Percentiles rank a stretch among this genome's conserved stretches.
Conservation (phyloP, 2,888 invertebrate species). For the Strigamia crassipes region DNA sequence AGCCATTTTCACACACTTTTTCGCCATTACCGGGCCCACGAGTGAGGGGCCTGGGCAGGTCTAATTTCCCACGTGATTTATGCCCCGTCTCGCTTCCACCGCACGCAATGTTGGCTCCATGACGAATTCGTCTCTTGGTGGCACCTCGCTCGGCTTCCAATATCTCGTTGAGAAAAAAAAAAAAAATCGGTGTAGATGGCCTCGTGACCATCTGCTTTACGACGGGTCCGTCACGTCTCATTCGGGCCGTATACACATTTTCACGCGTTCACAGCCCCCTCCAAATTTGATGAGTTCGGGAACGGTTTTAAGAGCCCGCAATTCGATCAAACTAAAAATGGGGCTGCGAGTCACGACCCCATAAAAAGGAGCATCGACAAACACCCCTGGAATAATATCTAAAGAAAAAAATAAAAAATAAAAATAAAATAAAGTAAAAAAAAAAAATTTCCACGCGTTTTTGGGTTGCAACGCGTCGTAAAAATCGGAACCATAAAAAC, state of each 20-base stretch:
- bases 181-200: no score
- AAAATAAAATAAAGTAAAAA: not conserved
- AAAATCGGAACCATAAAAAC: not conserved
- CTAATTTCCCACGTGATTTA: slow-evolving; percentile 40
- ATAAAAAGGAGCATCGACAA: not conserved
- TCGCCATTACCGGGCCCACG: not conserved
- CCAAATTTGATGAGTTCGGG: slow-evolving; percentile 21
- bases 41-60: slow-evolving; percentile 5
- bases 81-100: slow-evolving; percentile 19
- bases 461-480: not conserved
- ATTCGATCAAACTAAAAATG: not conserved
- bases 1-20: not conserved
- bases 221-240: slow-evolving; percentile 28
- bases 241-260: slow-evolving; percentile 16
- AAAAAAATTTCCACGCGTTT: not conserved
- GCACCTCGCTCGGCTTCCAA: slow-evolving; percentile 19
- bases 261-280: not conserved
- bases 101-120: not conserved
- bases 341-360: not conserved
- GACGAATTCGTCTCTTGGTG: slow-evolving; percentile 37
- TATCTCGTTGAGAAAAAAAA: not conserved
- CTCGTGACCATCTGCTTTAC: slow-evolving; percentile 22
- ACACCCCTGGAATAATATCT: not conserved
- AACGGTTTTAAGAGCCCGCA: not conserved
- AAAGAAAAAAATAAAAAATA: not conserved